Percentiles rank a stretch among this genome's conserved stretches.
phyloP scores from a whole-genome alignment of 2,113 vertebrate genomes.

The Emberiza fucata region DNA sequence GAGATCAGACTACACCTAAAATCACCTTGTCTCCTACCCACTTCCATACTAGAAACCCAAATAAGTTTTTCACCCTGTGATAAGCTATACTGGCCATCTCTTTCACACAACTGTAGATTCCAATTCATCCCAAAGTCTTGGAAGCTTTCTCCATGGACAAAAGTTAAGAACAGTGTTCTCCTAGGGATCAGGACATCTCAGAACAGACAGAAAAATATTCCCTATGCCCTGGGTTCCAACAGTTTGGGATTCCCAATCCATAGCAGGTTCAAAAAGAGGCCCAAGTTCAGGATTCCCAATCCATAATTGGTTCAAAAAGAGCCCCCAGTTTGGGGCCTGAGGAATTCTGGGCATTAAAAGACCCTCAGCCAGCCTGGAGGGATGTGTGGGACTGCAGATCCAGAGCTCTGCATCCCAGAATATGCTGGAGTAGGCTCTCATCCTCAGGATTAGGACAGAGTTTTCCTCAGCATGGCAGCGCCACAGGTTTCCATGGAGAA shows the following conservation, averaged over 20 bases:
- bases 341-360: not conserved
- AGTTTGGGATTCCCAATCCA: not conserved
- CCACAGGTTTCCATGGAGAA: not conserved
- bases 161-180: not conserved
- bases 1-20: not conserved
- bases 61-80: too few species aligned
- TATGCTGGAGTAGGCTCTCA: not conserved
- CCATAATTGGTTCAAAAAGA: not conserved
- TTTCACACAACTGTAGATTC: not conserved
- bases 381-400: not conserved
- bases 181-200: not conserved
- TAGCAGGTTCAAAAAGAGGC: not conserved
- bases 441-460: not conserved
- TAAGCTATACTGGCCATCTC: too few species aligned
- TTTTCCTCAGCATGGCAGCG: not conserved
- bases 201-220: not conserved
- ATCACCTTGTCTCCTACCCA: not conserved
- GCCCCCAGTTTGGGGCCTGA: not conserved
- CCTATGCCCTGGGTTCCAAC: not conserved
- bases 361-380: not conserved
- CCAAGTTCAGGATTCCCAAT: not conserved
- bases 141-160: not conserved
- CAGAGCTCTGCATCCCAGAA: not conserved
- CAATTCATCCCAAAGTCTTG: not conserved
- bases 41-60: too few species aligned